Percentiles rank a stretch among this genome's conserved stretches.
Conservation (phyloP, 2,888 invertebrate genomes). For the Dendrolimus houi region DNA sequence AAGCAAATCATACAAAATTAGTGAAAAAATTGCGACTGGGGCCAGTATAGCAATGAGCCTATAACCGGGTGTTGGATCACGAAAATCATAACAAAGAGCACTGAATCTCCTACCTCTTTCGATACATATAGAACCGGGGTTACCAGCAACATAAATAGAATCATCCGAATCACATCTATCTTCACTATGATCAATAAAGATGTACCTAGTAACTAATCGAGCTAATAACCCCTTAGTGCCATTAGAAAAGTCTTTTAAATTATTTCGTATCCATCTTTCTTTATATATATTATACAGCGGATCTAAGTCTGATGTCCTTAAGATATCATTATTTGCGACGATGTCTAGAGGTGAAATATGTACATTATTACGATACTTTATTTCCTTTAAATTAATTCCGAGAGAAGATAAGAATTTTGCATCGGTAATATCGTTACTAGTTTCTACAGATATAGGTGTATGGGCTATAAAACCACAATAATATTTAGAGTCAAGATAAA, state of each 20-base stretch:
- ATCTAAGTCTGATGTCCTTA: conserved; percentile 31
- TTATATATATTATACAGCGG: conserved; percentile 35
- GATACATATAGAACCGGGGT: conserved; percentile 43
- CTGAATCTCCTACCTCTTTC: conserved; percentile 43
- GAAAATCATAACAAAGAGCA: conserved; percentile 50
- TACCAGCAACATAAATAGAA: conserved; percentile 42
- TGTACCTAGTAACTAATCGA: conserved; percentile 46
- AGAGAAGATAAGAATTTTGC: conserved; percentile 22
- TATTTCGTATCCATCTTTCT: conserved; percentile 29
- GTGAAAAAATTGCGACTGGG: conserved; percentile 50
- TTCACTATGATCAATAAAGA: conserved; percentile 37
- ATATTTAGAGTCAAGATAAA: conserved; percentile 34
- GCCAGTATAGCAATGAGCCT: conserved; percentile 54
- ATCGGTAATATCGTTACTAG: conserved; percentile 20
- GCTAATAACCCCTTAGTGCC: conserved; percentile 42
- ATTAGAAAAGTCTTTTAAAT: conserved; percentile 24
- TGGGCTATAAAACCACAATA: conserved; percentile 51
- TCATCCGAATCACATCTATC: conserved; percentile 44
- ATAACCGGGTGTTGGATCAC: conserved; percentile 54
- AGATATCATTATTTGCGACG: conserved; percentile 7
- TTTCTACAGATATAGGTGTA: conserved; percentile 6
- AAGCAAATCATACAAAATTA: conserved; percentile 61
- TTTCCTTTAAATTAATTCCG: conserved; percentile 24
- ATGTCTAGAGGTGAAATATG: not conserved
- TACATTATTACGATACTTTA: conserved; percentile 4